Base-by-base conservation (phyloP, 2,797 vertebrate species). In the Trematomus bernacchii region DNA sequence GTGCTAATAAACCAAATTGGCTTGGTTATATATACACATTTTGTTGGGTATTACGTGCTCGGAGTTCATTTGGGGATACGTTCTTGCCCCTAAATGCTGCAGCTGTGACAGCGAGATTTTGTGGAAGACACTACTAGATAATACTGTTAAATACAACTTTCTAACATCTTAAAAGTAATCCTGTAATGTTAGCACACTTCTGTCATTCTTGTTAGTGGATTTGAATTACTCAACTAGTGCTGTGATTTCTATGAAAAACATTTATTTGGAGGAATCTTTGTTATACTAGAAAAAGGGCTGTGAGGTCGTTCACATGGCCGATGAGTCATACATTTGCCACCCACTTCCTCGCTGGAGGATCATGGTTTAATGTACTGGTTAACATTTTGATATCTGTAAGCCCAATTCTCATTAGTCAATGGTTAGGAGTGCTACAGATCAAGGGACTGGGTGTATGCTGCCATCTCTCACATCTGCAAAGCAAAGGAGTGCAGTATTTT, bases 91-190 rank as follows among this genome's bases (percentile, higher is more conserved):
- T 10, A 52, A 15, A 7, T 37, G 37, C 33, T 37, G 8, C 12
- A 23, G 44, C 54, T 47, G 33, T 59, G 37, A 65, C 19, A 11
- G 9, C 65, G 8, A 44, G 59, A 74, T 73, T 16, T 68, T 12
- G 8, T 23, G 42, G 5, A 50, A 48, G 18, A 80, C 12, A 11
- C 7, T 42, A 12, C 21, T 37, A 15, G 30, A 67, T 51, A 19
- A 14, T 71, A 15, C 66, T 48, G 63, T 76, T 46, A 66, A 82
- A 75, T 65, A 82, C 80, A 71, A 84, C 75, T 76, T 69, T 77
- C 64, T 78, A 70, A 73, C 53, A 14, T 21, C 60, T 62, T 61
- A 50, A 66, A 75, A 54, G 15, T 3, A 43, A 59, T 75, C 15
- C 23, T 69, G 47, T 75, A 65, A 33, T 53, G 46, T 76, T 65